phyloP scores from a whole-genome alignment of 2,888 invertebrate genomes.

The Hemistola chrysoprasaria region DNA sequence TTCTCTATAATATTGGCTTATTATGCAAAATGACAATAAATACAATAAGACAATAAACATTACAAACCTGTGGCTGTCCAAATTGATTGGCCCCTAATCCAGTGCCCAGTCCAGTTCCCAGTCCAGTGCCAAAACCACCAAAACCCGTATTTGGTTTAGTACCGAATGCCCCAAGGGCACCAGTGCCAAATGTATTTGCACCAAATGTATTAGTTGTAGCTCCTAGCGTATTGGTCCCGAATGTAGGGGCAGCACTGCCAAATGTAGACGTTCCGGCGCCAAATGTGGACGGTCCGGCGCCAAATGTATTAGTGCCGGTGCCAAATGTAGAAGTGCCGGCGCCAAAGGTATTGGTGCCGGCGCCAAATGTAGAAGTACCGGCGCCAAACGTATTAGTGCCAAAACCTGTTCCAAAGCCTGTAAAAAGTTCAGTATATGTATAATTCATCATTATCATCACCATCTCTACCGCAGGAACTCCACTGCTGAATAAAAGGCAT shows the following conservation, averaged over 20 bases:
- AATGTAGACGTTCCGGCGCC: conserved; percentile 41
- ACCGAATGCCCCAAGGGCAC: conserved; percentile 76
- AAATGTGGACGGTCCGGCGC: conserved; percentile 40
- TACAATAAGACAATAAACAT: too few relatives aligned
- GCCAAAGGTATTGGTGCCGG: conserved; percentile 29
- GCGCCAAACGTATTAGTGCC: conserved; percentile 39
- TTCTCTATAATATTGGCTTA: too few relatives aligned
- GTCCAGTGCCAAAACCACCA: conserved; percentile 68
- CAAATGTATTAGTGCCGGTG: too few relatives aligned
- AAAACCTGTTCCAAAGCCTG: conserved; percentile 56
- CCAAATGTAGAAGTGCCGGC: conserved; percentile 43
- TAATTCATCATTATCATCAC: too few relatives aligned
- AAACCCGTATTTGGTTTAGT: conserved; percentile 69
- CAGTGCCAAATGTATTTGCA: conserved; percentile 48
- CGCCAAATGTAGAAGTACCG: conserved; percentile 40
- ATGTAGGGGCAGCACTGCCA: conserved; percentile 48
- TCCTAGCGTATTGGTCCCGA: conserved; percentile 52
- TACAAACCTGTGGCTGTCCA: conserved; percentile 60
- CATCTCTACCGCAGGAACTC: too few relatives aligned
- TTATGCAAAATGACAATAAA: too few relatives aligned
- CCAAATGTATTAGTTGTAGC: conserved; percentile 47
- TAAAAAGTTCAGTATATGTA: too few relatives aligned
- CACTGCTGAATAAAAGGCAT: too few relatives aligned
- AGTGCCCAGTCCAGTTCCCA: conserved; percentile 40
- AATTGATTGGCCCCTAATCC: conserved; percentile 69